These are phyloP conservation scores for Trisateles emortualis DNA, from an alignment of 2,888 invertebrate genomes.

Conservation along the genomic window DNA sequence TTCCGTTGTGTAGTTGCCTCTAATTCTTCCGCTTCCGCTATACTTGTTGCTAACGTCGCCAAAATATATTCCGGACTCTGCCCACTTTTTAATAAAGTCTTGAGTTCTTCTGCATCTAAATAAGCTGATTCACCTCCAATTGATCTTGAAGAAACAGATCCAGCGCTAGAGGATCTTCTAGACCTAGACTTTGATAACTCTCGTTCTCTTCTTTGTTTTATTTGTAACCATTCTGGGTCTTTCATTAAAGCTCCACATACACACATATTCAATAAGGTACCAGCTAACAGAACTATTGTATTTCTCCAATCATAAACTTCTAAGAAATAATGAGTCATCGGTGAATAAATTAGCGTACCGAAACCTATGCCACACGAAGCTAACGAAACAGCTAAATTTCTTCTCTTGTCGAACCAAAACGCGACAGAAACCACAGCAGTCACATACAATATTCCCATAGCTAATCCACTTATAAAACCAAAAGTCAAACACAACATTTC, in stretches of 20 bases:
- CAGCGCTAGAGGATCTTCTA: slow-evolving; percentile 79
- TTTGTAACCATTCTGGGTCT: slow-evolving; percentile 93
- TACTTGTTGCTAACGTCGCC: slow-evolving; percentile 87
- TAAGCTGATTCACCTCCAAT: slow-evolving; percentile 82
- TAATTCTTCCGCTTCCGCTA: slow-evolving; percentile 79
- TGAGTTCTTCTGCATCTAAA: slow-evolving; percentile 88
- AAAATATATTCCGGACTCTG: slow-evolving; percentile 89
- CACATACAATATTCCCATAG: slow-evolving; percentile 94
- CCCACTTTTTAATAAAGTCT: slow-evolving; percentile 89
- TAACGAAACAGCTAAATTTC: slow-evolving; percentile 94
- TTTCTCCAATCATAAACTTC: slow-evolving; percentile 93
- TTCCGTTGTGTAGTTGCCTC: slow-evolving; percentile 80
- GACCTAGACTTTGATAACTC: slow-evolving; percentile 71
- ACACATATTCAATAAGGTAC: slow-evolving; percentile 94
- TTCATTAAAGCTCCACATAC: slow-evolving; percentile 95
- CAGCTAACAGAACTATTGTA: slow-evolving; percentile 91
- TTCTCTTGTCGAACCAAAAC: slow-evolving; percentile 96
- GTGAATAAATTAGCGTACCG: slow-evolving; percentile 95
- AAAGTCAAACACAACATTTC: slow-evolving; percentile 93
- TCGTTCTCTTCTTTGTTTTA: slow-evolving; percentile 87
- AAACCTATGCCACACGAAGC: slow-evolving; percentile 96
- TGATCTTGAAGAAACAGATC: slow-evolving; percentile 82
- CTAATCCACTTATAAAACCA: slow-evolving; percentile 93
- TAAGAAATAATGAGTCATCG: slow-evolving; percentile 92
- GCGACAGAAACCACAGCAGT: slow-evolving; percentile 96